Conservation (phyloP, 2,113 vertebrate species). For the Oenanthe oenanthe region DNA sequence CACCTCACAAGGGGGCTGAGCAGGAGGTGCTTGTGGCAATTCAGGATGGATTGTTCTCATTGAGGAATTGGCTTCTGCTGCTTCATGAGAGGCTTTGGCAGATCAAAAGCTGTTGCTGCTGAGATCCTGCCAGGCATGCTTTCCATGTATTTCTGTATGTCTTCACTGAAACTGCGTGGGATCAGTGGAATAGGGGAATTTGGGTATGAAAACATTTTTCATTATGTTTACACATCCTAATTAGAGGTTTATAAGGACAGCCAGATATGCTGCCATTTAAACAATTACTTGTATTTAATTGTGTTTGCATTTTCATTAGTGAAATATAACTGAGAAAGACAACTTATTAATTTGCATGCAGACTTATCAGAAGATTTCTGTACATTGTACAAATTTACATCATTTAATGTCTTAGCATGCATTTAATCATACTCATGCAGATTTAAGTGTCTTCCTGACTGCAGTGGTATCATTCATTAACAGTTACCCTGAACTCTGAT, state of each 20-base stretch:
- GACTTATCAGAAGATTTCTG: background rate
- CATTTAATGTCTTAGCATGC: background rate
- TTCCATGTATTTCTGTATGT: background rate
- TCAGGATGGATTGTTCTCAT: background rate
- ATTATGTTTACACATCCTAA: background rate
- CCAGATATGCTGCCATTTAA: background rate
- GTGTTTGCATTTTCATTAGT: background rate
- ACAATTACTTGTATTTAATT: background rate
- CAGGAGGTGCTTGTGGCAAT: background rate
- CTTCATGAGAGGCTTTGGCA: background rate
- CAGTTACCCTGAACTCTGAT: background rate
- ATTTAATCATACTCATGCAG: background rate
- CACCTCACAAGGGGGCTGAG: background rate
- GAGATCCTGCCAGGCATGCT: background rate
- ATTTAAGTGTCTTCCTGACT: background rate
- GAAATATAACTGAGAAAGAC: background rate
- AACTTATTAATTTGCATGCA: background rate
- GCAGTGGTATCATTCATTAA: background rate
- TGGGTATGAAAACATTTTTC: background rate
- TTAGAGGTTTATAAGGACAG: background rate
- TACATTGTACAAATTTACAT: background rate
- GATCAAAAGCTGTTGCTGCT: background rate
- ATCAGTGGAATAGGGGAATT: background rate
- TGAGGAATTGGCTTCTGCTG: background rate
- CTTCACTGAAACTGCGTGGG: background rate